Base-by-base conservation (phyloP, 2,797 vertebrate species). In the Cossypha caffra region DNA sequence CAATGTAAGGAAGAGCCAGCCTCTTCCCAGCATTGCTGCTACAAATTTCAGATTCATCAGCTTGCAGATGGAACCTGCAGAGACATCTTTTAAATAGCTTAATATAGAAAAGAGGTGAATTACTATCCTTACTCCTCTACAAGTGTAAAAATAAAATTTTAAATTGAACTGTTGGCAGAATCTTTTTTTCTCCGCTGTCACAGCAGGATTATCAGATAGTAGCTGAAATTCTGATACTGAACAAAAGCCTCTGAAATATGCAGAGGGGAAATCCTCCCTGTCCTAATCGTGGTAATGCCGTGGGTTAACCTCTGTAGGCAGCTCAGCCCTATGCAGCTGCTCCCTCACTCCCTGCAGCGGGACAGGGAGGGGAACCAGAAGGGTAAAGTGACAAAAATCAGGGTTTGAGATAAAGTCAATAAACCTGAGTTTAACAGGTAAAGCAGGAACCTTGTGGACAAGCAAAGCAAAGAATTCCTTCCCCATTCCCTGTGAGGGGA, bases 51-150 rank as follows among this genome's bases (percentile, higher is more conserved):
- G 52, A 71, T 59, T 38, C 51, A 57, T 63, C 58, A 40, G 48
- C 29, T 55, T 61, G 23, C 69, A 78, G 40, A 61, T 8, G 10
- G 31, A 68, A 19, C 38, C 38, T 77, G 51, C 19, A 61, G 52
- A 84, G 61, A 45, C 17, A 25, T 42, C 42, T 82, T 91, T 90
- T 54, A 72, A 90, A 64, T 17, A 57, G 78, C 67, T 68, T 74
- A 63, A 58, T 37, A 14, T 3, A 55, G 16, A 54, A 68, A 19
- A 67, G 29, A 66, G 10, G 8, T 35, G 13, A 76, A 58, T 35
- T 82, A 38, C 54, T 55, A 43, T 54, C 35, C 38, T 15, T 35
- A 58, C 40, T 64, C 20, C 42, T 64, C 59, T 84, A 68, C 20
- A 72, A 42, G 29, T 29, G 24, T 52, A 59, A 87, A 88, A 81